Base-by-base conservation (phyloP, 2,113 vertebrate genomes). In the Coregonus clupeaformis region DNA sequence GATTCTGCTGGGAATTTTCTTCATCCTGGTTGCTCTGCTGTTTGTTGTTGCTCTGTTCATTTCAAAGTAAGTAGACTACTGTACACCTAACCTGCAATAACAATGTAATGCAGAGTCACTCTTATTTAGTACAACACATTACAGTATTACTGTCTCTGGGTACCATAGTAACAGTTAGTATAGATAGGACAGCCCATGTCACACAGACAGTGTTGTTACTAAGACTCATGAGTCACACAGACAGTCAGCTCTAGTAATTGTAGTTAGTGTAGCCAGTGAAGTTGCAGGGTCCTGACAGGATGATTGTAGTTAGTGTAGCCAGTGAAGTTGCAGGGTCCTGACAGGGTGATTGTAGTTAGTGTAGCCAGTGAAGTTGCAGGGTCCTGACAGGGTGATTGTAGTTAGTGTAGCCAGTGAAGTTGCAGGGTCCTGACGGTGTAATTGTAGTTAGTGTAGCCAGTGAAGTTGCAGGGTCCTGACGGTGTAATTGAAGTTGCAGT, bases 21-120 rank as follows among this genome's bases (percentile, higher is more conserved):
- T 98, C 75, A 94, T 98, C 86, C 91, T 98, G 1, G 96, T 99
- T 85, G 98, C 98, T 0, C 86, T 98, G 84, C 92, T 99, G 75
- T 97, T 99, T 88, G 92, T 91, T 12, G 85, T 98, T 65, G 95
- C 97, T 76, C 93, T 99, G 55, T 99, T 99, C 82, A 92, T 99
- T 88, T 99, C 98, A 80, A 99, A 98, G 98, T 99, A 95, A 96
- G 97, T 95, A 77, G 4, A n/a, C 18, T 74, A 11, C 3, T 22
- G 49, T 52, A 12, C 14, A 12, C 57, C n/a, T 14, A 59, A 22
- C 57, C 57, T 59, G 57, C 57, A 5, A 3, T 36, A 59, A 74
- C 29, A 14, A 62, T 62, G 59, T 24, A 6, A 64, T 29, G 62
- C n/a, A 49, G 45, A 47, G 57, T 20, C n/a, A 59, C n/a, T n/a